Percentiles rank a stretch among this genome's conserved stretches.
Evolutionary conservation across 2,888 invertebrate genomes (phyloP).

Genomic region (Meloe dianella): DNA sequence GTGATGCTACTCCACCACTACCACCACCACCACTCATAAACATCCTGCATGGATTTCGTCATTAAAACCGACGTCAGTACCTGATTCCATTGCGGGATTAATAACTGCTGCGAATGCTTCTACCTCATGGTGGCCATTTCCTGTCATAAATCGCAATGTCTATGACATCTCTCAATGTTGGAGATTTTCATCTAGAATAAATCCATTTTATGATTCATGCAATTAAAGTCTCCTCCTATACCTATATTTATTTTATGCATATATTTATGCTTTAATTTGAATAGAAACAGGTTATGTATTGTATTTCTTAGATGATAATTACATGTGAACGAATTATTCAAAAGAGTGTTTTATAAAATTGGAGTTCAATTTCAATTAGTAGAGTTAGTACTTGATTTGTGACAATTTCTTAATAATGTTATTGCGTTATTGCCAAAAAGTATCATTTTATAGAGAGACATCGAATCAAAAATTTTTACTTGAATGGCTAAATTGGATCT

Average conservation of each 20-base stretch:
- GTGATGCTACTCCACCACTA: constrained; percentile 31
- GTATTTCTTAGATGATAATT: background rate
- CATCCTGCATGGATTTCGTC: constrained; percentile 46
- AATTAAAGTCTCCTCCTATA: background rate
- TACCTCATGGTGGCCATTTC: constrained; percentile 41
- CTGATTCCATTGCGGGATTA: constrained; percentile 52
- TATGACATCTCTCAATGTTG: background rate
- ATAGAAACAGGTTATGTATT: background rate
- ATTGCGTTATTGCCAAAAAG: background rate
- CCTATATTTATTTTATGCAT: background rate
- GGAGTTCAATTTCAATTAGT: background rate
- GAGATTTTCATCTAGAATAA: background rate
- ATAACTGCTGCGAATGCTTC: constrained; percentile 43
- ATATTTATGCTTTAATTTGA: background rate
- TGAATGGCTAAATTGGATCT: background rate
- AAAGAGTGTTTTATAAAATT: background rate
- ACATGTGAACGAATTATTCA: background rate
- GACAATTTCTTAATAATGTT: background rate
- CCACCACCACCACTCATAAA: constrained; percentile 39
- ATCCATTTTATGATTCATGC: constrained; percentile 1
- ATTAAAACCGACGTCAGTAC: constrained; percentile 53
- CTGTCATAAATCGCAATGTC: constrained; percentile 26
- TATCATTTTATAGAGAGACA: background rate
- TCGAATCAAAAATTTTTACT: background rate
- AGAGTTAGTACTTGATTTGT: background rate